phyloP scores from a whole-genome alignment of 2,888 invertebrate species.

The Papilio demoleus region DNA sequence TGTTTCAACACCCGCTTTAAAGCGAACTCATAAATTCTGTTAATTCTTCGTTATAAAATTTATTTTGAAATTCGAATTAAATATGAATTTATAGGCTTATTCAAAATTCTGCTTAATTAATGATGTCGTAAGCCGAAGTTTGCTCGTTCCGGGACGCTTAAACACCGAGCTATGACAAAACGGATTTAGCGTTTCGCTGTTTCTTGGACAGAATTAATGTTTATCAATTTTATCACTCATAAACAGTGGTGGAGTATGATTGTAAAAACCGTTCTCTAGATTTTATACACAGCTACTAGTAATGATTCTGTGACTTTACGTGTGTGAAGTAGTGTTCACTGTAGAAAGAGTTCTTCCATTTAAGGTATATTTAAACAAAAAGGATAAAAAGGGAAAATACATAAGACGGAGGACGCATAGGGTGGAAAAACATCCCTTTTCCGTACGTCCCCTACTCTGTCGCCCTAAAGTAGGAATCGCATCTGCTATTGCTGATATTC shows the following conservation, averaged over 20 bases:
- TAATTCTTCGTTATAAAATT: conserved; percentile 36
- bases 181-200: conserved; percentile 30
- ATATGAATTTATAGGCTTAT: conserved; percentile 40
- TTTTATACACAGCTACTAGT: background rate
- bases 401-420: no score
- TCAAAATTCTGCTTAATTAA: conserved; percentile 41
- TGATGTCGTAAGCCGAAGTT: conserved; percentile 41
- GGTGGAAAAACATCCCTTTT: no score
- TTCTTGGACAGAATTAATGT: conserved; percentile 38
- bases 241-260: background rate
- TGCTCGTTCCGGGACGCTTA: conserved; percentile 35
- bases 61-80: conserved; percentile 39
- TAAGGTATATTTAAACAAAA: no score
- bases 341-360: no score
- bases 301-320: no score
- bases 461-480: no score
- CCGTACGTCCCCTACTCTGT: no score
- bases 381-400: no score
- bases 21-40: conserved; percentile 30
- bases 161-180: conserved; percentile 36
- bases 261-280: background rate
- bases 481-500: no score
- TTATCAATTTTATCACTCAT: conserved; percentile 23
- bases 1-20: conserved; percentile 41
- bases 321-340: no score